Evolutionary conservation across 2,888 invertebrate genomes (phyloP).

Genomic region (Mythimna lalbum): DNA sequence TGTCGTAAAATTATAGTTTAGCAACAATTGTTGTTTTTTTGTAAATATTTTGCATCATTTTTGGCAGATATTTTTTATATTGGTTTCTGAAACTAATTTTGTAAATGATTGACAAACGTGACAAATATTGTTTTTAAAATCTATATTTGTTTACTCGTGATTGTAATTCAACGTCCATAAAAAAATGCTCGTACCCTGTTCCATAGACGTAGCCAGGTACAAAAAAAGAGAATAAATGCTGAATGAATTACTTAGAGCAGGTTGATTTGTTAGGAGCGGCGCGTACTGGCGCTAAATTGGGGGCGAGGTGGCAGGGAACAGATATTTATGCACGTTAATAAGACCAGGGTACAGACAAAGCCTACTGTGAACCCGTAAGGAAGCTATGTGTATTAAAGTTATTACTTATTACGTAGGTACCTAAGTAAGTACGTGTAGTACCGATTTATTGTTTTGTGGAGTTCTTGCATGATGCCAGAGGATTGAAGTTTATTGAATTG

Average conservation of each 20-base stretch:
- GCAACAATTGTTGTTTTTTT: neutral
- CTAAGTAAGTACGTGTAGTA: constrained; percentile 44
- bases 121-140: neutral
- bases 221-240: constrained; percentile 48
- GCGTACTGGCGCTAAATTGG: constrained; percentile 77
- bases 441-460: constrained; percentile 29
- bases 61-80: neutral
- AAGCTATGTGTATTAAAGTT: constrained; percentile 63
- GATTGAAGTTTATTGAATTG: constrained; percentile 1
- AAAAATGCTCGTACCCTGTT: constrained; percentile 3
- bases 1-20: neutral
- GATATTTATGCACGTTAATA: constrained; percentile 89
- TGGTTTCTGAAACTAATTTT: too few species aligned
- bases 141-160: neutral
- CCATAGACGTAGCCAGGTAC: constrained; percentile 6
- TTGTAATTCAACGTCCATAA: neutral
- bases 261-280: constrained; percentile 81
- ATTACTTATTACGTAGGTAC: constrained; percentile 53
- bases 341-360: constrained; percentile 81
- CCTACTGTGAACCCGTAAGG: constrained; percentile 72
- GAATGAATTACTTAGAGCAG: constrained; percentile 65
- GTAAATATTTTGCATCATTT: neutral
- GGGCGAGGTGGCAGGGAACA: constrained; percentile 75
- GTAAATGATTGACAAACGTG: too few species aligned
- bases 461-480: neutral